Evolutionary conservation across 2,113 vertebrate species (phyloP).

Genomic region (Ophthalmolycus amberensis): DNA sequence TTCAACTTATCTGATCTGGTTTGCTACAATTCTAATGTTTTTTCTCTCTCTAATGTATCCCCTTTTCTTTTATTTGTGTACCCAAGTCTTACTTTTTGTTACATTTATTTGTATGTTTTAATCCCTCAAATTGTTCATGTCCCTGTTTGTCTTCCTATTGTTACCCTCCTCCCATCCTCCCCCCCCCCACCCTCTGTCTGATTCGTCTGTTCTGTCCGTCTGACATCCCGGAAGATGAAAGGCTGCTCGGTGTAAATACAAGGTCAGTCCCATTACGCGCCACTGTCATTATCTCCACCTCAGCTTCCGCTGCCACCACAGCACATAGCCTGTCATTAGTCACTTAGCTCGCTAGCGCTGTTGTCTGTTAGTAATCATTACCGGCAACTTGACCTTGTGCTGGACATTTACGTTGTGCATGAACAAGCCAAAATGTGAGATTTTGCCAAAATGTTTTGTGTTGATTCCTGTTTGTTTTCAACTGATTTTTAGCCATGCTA

Average conservation of each 20-base stretch:
- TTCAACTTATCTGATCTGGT: conserved; percentile 36
- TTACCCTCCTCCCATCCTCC: not conserved
- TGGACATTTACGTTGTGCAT: not conserved
- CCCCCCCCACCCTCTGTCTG: conserved; percentile 43
- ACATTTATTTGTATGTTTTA: not conserved
- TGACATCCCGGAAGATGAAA: conserved; percentile 70
- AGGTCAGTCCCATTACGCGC: conserved; percentile 72
- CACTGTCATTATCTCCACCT: conserved; percentile 79
- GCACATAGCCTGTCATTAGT: conserved; percentile 72
- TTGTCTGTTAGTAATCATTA: conserved; percentile 67
- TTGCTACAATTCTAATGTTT: not conserved
- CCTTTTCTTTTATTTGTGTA: not conserved
- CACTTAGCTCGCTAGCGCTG: conserved; percentile 58
- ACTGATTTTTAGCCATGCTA: not conserved
- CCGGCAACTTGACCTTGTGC: conserved; percentile 9
- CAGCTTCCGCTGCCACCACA: conserved; percentile 74
- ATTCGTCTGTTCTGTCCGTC: conserved; percentile 55
- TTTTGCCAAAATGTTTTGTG: not conserved
- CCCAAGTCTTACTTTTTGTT: not conserved
- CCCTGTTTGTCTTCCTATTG: not conserved
- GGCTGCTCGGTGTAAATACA: conserved; percentile 76
- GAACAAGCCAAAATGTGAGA: not conserved
- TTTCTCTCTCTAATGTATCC: not conserved
- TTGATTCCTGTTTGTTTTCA: not conserved
- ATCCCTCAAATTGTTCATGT: conserved; percentile 19